A percentile compares a stretch with the other conserved stretches of the same genome.
These are phyloP conservation scores for Drosophila repletoides DNA, from an alignment of 1,140 invertebrate species.

Conservation along the genomic window DNA sequence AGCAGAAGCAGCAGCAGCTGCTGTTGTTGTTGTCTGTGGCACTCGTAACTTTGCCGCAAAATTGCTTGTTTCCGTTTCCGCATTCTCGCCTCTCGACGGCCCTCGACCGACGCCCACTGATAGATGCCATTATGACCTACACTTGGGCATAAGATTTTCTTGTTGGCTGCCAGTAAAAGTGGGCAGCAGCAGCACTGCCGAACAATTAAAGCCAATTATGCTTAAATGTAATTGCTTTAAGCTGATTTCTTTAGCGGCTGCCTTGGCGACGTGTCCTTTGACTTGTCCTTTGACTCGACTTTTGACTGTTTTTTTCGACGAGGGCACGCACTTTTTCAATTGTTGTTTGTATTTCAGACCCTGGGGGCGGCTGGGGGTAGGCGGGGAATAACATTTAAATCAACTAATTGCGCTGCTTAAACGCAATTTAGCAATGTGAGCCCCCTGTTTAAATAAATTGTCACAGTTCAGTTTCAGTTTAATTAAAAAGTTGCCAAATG, in stretches of 20 bases:
- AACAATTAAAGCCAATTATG: slow-evolving; percentile 82
- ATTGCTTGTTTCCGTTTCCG: slow-evolving; percentile 82
- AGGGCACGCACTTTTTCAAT: slow-evolving; percentile 16
- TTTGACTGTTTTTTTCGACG: slow-evolving; percentile 19
- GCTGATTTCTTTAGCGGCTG: slow-evolving; percentile 62
- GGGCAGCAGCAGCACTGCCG: slow-evolving; percentile 46
- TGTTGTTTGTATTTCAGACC: slow-evolving; percentile 1
- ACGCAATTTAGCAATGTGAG: slow-evolving; percentile 50
- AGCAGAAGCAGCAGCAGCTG: slow-evolving; percentile 6
- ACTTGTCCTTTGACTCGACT: too few relatives aligned
- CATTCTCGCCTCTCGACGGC: slow-evolving; percentile 39
- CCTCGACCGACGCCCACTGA: slow-evolving; percentile 56
- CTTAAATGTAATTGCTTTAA: slow-evolving; percentile 81
- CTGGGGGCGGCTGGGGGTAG: slow-evolving; percentile 12
- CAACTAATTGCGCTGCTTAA: slow-evolving; percentile 31
- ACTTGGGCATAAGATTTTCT: slow-evolving; percentile 66
- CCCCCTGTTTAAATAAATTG: slow-evolving; percentile 79
- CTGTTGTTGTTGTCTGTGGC: slow-evolving; percentile 51
- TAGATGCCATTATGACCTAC: slow-evolving; percentile 80
- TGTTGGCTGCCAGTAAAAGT: slow-evolving; percentile 36
- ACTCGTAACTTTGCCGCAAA: slow-evolving; percentile 80
- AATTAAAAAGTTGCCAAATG: slow-evolving; percentile 75
- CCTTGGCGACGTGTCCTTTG: slow-evolving; percentile 16
- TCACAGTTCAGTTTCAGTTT: slow-evolving; percentile 65
- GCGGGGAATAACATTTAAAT: slow-evolving; percentile 46